These are phyloP conservation scores for Aphelinus atriplicis DNA, from an alignment of 1,140 invertebrate genomes.

Conservation along the genomic window DNA sequence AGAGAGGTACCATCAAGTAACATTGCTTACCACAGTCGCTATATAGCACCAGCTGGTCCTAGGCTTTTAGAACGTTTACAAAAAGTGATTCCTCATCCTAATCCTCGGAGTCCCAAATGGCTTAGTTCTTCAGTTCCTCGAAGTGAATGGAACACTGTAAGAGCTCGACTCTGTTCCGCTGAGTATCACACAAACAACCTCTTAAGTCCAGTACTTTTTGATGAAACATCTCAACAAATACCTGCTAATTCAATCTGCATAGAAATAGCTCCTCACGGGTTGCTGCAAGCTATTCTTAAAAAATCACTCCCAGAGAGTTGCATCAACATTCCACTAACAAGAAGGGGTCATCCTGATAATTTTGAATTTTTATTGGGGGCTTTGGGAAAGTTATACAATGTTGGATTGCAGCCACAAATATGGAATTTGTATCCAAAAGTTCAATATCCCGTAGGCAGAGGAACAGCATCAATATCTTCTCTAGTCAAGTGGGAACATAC, in stretches of 20 bases:
- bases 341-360: conserved; percentile 75
- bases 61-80: conserved; percentile 75
- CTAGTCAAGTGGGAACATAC: conserved; percentile 81
- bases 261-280: conserved; percentile 79
- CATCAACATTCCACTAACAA: conserved; percentile 80
- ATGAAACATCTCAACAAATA: conserved; percentile 78
- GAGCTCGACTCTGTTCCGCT: conserved; percentile 77
- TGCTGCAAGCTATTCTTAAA: conserved; percentile 37
- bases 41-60: conserved; percentile 69
- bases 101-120: conserved; percentile 78
- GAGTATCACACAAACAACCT: conserved; percentile 92
- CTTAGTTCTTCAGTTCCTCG: conserved; percentile 83
- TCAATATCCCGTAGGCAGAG: conserved; percentile 73
- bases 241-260: conserved; percentile 80
- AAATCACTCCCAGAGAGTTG: conserved; percentile 50
- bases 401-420: conserved; percentile 67
- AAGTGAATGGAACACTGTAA: conserved; percentile 73
- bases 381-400: conserved; percentile 74
- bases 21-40: conserved; percentile 74
- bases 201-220: conserved; percentile 82
- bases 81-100: conserved; percentile 72
- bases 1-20: conserved; percentile 44
- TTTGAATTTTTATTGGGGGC: conserved; percentile 73
- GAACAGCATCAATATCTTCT: conserved; percentile 73
- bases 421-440: conserved; percentile 70